Conservation (phyloP, 1,140 invertebrate genomes). For the Caenorhabditis briggsae region DNA sequence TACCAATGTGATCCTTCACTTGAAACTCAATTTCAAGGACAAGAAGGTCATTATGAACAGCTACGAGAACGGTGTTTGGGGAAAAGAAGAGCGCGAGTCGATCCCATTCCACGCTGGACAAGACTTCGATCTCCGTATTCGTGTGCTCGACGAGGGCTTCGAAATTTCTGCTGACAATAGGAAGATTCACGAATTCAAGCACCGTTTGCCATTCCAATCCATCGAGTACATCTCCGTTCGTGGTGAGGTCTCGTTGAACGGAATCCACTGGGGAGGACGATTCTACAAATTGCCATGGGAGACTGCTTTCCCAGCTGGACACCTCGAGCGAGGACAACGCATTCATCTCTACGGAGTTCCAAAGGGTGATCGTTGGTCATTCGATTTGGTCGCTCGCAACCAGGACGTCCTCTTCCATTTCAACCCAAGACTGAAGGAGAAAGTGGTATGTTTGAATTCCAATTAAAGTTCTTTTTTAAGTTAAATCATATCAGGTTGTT, state of each 20-base stretch:
- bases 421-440: constrained; percentile 75
- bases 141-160: constrained; percentile 61
- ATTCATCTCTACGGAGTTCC: constrained; percentile 73
- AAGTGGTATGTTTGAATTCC: constrained; percentile 56
- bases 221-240: constrained; percentile 65
- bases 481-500: constrained; percentile 66
- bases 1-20: constrained; percentile 60
- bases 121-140: constrained; percentile 65
- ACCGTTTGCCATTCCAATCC: constrained; percentile 61
- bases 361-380: constrained; percentile 75
- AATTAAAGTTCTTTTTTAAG: neutral
- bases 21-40: constrained; percentile 65
- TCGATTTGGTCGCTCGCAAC: constrained; percentile 71
- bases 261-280: constrained; percentile 74
- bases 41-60: constrained; percentile 66
- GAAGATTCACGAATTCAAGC: constrained; percentile 68
- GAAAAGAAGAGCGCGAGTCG: constrained; percentile 64
- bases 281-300: constrained; percentile 70
- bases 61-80: constrained; percentile 61
- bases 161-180: constrained; percentile 64
- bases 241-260: constrained; percentile 69
- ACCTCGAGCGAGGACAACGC: constrained; percentile 69
- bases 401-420: constrained; percentile 76
- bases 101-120: constrained; percentile 64
- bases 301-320: constrained; percentile 68